Conservation (phyloP, 2,888 invertebrate genomes). For the Drosophila fungiperda region DNA sequence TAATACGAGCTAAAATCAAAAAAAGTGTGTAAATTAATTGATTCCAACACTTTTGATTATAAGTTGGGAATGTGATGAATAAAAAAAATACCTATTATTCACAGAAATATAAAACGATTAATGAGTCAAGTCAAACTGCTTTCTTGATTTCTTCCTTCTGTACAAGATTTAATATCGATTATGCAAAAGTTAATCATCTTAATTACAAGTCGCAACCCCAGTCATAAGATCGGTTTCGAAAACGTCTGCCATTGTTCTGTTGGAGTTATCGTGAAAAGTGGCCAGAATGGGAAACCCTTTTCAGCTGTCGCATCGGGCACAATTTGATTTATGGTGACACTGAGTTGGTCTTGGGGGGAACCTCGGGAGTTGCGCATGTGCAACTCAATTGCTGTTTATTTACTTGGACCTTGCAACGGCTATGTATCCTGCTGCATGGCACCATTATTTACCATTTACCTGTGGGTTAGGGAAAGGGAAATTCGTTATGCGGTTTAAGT, state of each 20-base stretch:
- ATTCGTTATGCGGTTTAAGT: constrained; percentile 82
- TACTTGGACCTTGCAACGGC: constrained; percentile 41
- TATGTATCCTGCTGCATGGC: constrained; percentile 2
- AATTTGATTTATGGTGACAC: constrained; percentile 79
- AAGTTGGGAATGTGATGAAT: neutral
- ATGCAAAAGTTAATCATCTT: constrained; percentile 75
- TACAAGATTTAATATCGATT: constrained; percentile 36
- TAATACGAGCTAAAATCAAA: neutral
- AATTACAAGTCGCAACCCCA: constrained; percentile 51
- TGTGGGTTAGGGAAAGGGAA: constrained; percentile 50
- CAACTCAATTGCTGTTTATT: constrained; percentile 81
- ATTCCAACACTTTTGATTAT: neutral
- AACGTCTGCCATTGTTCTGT: constrained; percentile 38
- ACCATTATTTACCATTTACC: constrained; percentile 55
- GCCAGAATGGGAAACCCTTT: constrained; percentile 72
- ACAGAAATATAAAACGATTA: neutral
- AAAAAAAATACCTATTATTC: neutral
- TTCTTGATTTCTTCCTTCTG: neutral
- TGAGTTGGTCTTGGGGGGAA: constrained; percentile 12
- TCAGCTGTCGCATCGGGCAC: constrained; percentile 78
- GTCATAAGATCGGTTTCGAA: constrained; percentile 20
- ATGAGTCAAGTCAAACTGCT: neutral
- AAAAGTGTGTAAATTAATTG: neutral
- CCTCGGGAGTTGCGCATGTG: constrained; percentile 58
- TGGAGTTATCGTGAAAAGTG: constrained; percentile 31